Conservation (phyloP, 2,888 invertebrate species). For the Philaethria dido region DNA sequence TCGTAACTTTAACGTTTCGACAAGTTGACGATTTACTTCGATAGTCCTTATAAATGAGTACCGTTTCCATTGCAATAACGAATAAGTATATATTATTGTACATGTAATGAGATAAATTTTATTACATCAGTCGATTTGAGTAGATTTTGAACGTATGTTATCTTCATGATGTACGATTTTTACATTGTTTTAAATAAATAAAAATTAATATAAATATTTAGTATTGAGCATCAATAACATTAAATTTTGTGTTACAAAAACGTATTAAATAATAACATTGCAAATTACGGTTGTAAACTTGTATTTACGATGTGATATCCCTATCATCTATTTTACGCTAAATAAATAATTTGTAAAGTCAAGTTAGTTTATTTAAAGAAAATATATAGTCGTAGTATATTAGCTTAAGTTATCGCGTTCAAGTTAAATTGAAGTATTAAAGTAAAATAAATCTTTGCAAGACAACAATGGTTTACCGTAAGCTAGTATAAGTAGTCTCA, state of each 20-base stretch:
- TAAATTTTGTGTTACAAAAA: no score
- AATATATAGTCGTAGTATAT: background rate
- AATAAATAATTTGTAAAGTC: background rate
- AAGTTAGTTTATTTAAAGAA: constrained; percentile 3
- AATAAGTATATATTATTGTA: constrained; percentile 19
- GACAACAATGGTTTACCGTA: constrained; percentile 35
- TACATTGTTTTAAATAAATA: background rate
- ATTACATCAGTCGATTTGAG: background rate
- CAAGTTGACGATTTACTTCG: constrained; percentile 44
- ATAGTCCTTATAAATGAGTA: constrained; percentile 31
- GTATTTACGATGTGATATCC: no score
- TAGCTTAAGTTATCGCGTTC: constrained; percentile 1
- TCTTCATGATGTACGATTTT: no score
- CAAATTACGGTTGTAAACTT: no score
- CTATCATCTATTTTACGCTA: background rate
- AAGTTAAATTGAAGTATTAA: constrained; percentile 26
- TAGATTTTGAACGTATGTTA: no score
- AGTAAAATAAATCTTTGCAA: constrained; percentile 22
- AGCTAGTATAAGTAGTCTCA: constrained; percentile 42
- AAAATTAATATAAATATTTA: background rate
- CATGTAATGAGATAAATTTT: constrained; percentile 19
- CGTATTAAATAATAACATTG: no score
- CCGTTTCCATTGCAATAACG: constrained; percentile 20
- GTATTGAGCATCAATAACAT: no score
- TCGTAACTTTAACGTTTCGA: constrained; percentile 50